A percentile compares a stretch with the other conserved stretches of the same genome.
These are phyloP conservation scores for Caenorhabditis sp. DNA, from an alignment of 2,888 invertebrate species.

Conservation along the genomic window DNA sequence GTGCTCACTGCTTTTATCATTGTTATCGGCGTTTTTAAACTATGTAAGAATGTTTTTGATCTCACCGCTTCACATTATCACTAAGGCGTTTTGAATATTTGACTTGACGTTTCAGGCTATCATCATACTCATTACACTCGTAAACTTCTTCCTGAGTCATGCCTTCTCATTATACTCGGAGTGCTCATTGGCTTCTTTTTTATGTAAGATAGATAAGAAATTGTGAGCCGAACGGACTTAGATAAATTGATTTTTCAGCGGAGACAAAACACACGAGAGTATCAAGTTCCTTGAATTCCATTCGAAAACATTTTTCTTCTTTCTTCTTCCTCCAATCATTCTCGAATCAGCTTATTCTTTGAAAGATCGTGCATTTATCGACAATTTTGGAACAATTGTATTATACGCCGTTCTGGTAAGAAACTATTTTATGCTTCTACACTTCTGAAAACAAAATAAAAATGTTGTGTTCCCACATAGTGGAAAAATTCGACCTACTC, in stretches of 20 bases:
- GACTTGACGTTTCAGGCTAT: slow-evolving; percentile 52
- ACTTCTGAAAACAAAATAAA: no score
- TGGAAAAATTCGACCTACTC: no score
- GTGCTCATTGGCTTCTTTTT: slow-evolving; percentile 73
- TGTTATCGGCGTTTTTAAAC: slow-evolving; percentile 74
- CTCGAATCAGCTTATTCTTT: slow-evolving; percentile 76
- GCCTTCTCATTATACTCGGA: slow-evolving; percentile 75
- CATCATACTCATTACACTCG: slow-evolving; percentile 58
- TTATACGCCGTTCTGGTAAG: slow-evolving; percentile 75
- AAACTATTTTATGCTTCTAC: slow-evolving; percentile 22
- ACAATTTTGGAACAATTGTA: slow-evolving; percentile 75
- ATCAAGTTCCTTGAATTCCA: slow-evolving; percentile 71
- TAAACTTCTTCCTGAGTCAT: slow-evolving; percentile 70
- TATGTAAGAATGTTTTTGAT: slow-evolving; percentile 71
- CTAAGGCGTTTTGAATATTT: no score
- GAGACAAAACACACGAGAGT: slow-evolving; percentile 48
- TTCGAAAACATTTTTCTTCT: slow-evolving; percentile 74
- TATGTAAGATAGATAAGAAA: slow-evolving; percentile 69
- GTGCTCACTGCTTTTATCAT: slow-evolving; percentile 74
- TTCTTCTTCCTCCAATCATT: slow-evolving; percentile 75
- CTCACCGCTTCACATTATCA: slow-evolving; percentile 16
- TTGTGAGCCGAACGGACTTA: not conserved
- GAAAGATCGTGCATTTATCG: slow-evolving; percentile 75
- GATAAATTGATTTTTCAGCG: slow-evolving; percentile 26
- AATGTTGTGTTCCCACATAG: no score